Conservation (phyloP, 2,797 vertebrate genomes). For the Xenops minutus region DNA sequence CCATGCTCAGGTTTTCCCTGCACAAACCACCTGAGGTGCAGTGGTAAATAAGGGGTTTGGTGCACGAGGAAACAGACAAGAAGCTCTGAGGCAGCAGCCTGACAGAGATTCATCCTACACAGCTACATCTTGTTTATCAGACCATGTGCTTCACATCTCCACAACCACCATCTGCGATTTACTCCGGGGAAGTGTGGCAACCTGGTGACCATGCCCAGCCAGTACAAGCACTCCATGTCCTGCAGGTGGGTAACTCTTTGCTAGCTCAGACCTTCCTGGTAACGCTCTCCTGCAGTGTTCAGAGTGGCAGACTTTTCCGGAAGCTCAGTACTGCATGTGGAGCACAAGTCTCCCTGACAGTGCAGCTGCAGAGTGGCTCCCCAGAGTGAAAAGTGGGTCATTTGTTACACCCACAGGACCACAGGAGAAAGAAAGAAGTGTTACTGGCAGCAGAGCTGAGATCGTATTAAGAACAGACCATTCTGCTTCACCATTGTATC, state of each 20-base stretch:
- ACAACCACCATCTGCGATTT: not conserved
- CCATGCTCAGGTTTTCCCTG: not conserved
- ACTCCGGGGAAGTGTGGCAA: not conserved
- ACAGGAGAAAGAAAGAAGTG: not conserved
- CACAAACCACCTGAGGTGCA: fast-evolving
- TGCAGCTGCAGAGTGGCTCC: not conserved
- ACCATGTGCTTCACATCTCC: fast-evolving
- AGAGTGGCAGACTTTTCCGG: not conserved
- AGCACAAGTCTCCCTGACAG: not conserved
- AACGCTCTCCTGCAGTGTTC: not conserved
- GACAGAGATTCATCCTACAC: not conserved
- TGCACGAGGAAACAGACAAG: not conserved
- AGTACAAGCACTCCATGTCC: fast-evolving
- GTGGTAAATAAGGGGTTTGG: not conserved
- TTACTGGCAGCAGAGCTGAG: not conserved
- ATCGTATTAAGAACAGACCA: not conserved
- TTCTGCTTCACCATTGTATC: not conserved
- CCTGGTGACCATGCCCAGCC: not conserved
- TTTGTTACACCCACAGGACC: not conserved
- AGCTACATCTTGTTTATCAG: not conserved
- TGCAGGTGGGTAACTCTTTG: not conserved
- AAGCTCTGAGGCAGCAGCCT: not conserved
- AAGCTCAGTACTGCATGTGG: fast-evolving
- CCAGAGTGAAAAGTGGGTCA: not conserved
- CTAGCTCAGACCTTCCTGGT: not conserved